Evolutionary conservation across 1,140 invertebrate species (phyloP).

Genomic region (Brachionus plicatilis): DNA sequence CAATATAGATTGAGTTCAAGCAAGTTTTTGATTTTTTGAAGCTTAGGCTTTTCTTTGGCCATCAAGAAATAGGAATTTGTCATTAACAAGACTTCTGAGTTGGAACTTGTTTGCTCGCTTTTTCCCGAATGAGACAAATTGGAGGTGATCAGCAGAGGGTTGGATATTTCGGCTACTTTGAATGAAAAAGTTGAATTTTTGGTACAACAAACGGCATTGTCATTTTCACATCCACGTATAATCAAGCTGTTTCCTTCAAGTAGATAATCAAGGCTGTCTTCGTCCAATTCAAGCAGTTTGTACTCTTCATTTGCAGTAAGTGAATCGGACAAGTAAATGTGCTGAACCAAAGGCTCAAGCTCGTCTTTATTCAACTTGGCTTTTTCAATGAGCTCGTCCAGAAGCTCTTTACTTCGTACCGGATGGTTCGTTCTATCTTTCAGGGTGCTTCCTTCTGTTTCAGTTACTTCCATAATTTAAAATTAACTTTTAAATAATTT

Average conservation of each 20-base stretch:
- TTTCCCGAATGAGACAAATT: not conserved
- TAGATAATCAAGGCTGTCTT: constrained; percentile 2
- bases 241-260: constrained; percentile 16
- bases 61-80: constrained; percentile 27
- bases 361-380: constrained; percentile 24
- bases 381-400: constrained; percentile 3
- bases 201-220: constrained; percentile 25
- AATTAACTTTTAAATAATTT: not conserved
- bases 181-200: constrained; percentile 35
- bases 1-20: constrained; percentile 24
- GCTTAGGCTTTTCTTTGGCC: not conserved
- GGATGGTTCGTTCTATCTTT: not conserved
- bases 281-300: constrained; percentile 24
- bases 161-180: constrained; percentile 38
- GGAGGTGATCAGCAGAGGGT: not conserved
- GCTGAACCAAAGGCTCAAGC: not conserved
- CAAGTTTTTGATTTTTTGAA: constrained; percentile 35
- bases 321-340: not conserved
- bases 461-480: not conserved
- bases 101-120: not conserved
- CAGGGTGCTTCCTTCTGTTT: not conserved
- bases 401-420: not conserved
- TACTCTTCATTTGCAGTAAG: not conserved
- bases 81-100: constrained; percentile 16
- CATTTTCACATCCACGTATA: not conserved